A percentile compares a stretch with the other conserved stretches of the same genome.
Conservation (phyloP, 1,140 invertebrate genomes). For the Oedothorax gibbosus region DNA sequence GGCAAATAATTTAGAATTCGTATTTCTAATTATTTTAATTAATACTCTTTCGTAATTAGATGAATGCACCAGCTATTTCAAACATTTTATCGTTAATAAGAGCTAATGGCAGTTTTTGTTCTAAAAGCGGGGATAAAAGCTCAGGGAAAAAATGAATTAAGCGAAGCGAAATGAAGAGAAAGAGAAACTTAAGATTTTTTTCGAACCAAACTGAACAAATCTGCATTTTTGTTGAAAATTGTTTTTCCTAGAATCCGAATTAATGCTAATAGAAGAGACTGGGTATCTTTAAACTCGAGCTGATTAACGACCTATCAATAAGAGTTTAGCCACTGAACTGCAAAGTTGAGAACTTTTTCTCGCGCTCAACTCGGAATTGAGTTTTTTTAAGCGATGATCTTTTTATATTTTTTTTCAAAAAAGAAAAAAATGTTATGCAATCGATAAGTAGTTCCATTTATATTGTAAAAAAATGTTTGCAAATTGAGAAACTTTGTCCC, state of each 20-base stretch:
- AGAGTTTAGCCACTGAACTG: constrained; percentile 36
- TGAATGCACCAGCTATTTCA: constrained; percentile 35
- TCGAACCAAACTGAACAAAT: background rate
- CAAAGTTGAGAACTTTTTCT: constrained; percentile 21
- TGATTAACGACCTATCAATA: constrained; percentile 52
- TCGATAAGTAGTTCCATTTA: too few species aligned
- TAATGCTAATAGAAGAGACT: constrained; percentile 44
- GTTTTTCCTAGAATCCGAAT: constrained; percentile 36
- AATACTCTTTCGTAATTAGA: constrained; percentile 52
- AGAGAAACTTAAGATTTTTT: constrained; percentile 22
- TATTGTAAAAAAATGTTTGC: too few species aligned
- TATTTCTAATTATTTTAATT: constrained; percentile 56
- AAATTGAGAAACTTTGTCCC: too few species aligned
- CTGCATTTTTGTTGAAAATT: constrained; percentile 49
- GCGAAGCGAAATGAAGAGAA: constrained; percentile 43
- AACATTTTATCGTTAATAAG: constrained; percentile 51
- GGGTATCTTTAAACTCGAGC: background rate
- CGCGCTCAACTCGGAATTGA: background rate
- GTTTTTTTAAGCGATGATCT: background rate
- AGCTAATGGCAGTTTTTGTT: constrained; percentile 50
- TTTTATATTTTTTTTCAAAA: background rate
- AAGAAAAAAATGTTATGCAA: background rate
- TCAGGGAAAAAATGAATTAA: constrained; percentile 6
- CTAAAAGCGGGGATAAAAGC: background rate
- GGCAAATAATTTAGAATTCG: constrained; percentile 25